Percentiles rank a stretch among this genome's conserved stretches.
phyloP scores from a whole-genome alignment of 2,113 vertebrate species.

The Ondatra zibethicus region DNA sequence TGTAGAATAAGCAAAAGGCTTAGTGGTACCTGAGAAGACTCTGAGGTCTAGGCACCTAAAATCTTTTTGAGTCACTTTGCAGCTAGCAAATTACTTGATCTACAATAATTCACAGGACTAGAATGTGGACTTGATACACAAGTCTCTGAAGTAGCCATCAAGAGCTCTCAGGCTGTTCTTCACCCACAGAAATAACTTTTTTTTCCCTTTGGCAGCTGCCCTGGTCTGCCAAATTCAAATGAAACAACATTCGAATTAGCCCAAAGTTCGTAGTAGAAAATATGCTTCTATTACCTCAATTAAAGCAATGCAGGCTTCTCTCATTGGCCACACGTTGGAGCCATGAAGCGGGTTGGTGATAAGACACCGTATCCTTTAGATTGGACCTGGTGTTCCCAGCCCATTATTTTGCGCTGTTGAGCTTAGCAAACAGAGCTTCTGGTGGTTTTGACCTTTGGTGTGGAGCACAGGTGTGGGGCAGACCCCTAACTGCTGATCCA shows the following conservation, averaged over 20 bases:
- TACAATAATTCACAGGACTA: no score
- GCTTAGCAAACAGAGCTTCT: slow-evolving; percentile 63
- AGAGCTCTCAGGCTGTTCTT: not conserved
- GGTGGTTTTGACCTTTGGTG: slow-evolving; percentile 72
- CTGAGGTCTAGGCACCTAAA: not conserved
- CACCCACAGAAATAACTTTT: not conserved
- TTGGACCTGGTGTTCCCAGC: slow-evolving; percentile 78
- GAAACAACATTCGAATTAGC: slow-evolving; percentile 79
- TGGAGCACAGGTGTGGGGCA: slow-evolving; percentile 60
- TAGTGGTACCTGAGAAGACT: not conserved
- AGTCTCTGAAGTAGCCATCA: fast-evolving
- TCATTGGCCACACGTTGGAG: slow-evolving; percentile 69
- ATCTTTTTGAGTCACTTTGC: not conserved
- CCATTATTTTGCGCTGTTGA: slow-evolving; percentile 80
- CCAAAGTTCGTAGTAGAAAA: slow-evolving; percentile 79
- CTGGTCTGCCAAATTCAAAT: not conserved
- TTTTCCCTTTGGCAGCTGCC: slow-evolving; percentile 37
- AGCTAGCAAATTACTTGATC: fast-evolving
- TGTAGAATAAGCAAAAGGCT: not conserved
- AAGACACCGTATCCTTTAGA: slow-evolving; percentile 82
- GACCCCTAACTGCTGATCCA: slow-evolving; percentile 59
- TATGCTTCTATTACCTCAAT: slow-evolving; percentile 84
- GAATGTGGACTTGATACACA: fast-evolving
- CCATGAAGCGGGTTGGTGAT: slow-evolving; percentile 77
- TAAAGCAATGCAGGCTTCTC: slow-evolving; percentile 80